Evolutionary conservation across 2,888 invertebrate genomes (phyloP), one percentile per base, ranked within the genome.

Genomic region (Parnassius smintheus): DNA sequence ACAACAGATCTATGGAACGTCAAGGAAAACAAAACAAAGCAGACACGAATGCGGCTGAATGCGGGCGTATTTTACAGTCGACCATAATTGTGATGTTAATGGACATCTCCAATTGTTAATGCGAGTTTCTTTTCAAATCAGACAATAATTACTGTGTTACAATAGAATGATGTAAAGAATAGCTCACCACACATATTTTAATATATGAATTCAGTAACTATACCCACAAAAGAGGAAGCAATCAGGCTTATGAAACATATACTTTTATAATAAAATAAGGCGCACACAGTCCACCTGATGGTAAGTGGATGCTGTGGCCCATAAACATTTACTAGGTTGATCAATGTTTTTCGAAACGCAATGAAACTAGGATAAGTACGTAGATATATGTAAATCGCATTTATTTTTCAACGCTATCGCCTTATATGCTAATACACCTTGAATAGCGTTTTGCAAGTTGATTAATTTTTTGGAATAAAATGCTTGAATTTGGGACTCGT

Each of bases 51-150:
- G 18, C 13, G 2, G 10, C 8, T 18, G 42, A 53, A 41, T 50
- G 56, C 53, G 18, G 54, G 44, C 54, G 42, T 58, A 58, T 56
- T 35, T 25, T 44, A 44, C 12, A 53, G 59, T 50, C 54, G 13
- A 42, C 35, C 25, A 49, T 53, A 50, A 63, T 63, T 63, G 56
- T 63, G 45, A 55, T 63, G 63, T 55, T 63, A 63, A 63, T 63
- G 22, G 11, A 7, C 45, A 51, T 54, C 35, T 22, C 44, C 46
- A 42, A 55, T 13, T 42, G 50, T 46, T 48, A 8, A 56, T 41
- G 46, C 12, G 35, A 49, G 60, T 59, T 63, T 56, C 63, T 51
- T 59, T 50, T 56, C 59, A 59, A 63, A 63, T 59, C 55, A 22
- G 41, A 63, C 59, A 56, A 46, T 55, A 63, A 59, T 56, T 42